Evolutionary conservation across 2,113 vertebrate species (phyloP).

Genomic region (Dicrurus megarhynchus): DNA sequence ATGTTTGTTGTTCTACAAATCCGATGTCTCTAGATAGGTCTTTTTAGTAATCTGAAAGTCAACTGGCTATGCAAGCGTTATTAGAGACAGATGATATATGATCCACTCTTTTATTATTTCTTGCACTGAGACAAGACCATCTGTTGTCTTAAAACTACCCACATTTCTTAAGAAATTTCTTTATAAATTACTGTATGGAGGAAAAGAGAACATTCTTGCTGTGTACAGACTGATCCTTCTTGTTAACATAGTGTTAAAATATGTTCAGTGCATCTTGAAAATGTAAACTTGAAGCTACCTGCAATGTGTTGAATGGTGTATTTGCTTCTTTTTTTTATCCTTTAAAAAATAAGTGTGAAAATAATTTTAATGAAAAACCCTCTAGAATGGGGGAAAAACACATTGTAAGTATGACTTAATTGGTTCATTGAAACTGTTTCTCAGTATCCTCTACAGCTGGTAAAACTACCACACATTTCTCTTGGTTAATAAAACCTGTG

Average conservation of each 20-base stretch:
- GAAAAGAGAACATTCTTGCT: neutral
- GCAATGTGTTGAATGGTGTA: neutral
- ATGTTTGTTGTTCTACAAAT: neutral
- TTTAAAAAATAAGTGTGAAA: neutral
- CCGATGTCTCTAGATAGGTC: neutral
- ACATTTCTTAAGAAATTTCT: neutral
- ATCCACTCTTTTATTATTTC: neutral
- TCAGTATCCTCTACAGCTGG: neutral
- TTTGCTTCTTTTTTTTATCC: neutral
- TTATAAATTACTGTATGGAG: neutral
- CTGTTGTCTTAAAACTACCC: neutral
- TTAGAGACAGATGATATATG: neutral
- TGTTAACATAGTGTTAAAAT: neutral
- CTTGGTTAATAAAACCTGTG: conserved; percentile 14
- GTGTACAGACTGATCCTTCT: neutral
- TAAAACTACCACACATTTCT: conserved; percentile 16
- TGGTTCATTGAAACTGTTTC: neutral
- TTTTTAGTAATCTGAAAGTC: neutral
- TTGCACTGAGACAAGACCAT: neutral
- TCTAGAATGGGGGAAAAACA: neutral
- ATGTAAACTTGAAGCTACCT: neutral
- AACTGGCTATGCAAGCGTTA: neutral
- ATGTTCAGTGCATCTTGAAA: neutral
- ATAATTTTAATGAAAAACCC: neutral
- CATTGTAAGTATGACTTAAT: neutral